Base-by-base conservation (phyloP, 2,113 vertebrate genomes). In the Megatriorchis doriae region DNA sequence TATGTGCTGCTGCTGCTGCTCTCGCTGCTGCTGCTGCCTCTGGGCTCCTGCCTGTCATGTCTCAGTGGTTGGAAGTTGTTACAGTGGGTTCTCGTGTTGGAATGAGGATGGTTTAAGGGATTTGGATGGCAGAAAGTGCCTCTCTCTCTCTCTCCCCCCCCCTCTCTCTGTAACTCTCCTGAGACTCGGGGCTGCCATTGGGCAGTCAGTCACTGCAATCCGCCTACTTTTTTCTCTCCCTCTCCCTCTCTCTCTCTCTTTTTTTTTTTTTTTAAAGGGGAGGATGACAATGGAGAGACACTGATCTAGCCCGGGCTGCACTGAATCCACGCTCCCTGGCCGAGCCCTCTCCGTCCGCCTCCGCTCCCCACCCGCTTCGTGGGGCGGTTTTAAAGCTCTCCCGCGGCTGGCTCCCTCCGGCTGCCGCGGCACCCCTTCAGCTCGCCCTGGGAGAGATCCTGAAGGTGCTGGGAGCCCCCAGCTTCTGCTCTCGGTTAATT, bases 101-200 rank as follows among this genome's bases (percentile, higher is more conserved):
- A 98, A 97, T 98, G 98, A 97, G 98, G 98, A 97, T 98, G 98
- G 98, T 98, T 98, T 98, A 98, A 98, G 97, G 98, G 98, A 97
- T 98, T 98, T 97, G 98, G 98, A 98, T 98, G 98, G 98, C 98
- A 99, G 98, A 98, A 98, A 98, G 98, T 97, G 98, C 97, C 97
- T 98, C 98, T 98, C 98, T 98, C 97, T 97, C 94, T 70, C 71
- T 72, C 79, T 79, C 94, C 74, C 50, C 81, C 17, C 74, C 47
- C 94, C 73, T 75, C 83, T 50, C 93, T 84, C 88, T 79, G 81
- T 77, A 96, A 91, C 98, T 98, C 98, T 98, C 98, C 96, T 97
- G 98, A 98, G 98, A 98, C 98, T 97, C 98, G 96, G 95, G 97
- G 96, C 98, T 99, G 98, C 99, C 98, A 99, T 99, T 99, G 99